phyloP scores from a whole-genome alignment of 2,797 vertebrate species.

The Nasua narica region DNA sequence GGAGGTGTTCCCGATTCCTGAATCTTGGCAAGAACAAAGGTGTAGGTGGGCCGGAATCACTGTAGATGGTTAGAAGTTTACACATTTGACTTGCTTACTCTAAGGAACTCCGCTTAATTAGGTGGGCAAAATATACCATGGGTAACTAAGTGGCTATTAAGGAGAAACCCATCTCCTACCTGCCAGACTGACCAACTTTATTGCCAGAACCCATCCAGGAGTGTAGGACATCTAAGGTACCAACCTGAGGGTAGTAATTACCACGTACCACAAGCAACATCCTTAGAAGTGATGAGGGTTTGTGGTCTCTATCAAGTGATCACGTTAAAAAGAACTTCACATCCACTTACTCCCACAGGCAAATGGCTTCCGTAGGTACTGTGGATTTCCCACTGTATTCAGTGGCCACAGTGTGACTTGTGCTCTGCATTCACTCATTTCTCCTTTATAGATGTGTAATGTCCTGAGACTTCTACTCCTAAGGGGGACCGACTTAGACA shows the following conservation, averaged over 20 bases:
- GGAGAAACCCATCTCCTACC: background rate
- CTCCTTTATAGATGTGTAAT: background rate
- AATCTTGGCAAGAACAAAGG: background rate
- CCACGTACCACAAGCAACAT: background rate
- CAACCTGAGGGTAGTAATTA: background rate
- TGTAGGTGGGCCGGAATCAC: background rate
- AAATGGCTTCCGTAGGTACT: background rate
- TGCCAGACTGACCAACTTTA: background rate
- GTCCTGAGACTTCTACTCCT: background rate
- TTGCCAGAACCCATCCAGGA: background rate
- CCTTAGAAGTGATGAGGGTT: background rate
- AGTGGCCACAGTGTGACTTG: background rate
- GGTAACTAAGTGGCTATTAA: background rate
- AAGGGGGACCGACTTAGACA: background rate
- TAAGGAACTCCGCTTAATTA: background rate
- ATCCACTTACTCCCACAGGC: background rate
- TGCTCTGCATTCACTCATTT: background rate
- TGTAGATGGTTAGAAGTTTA: background rate
- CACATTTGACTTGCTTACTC: background rate
- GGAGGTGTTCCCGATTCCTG: background rate
- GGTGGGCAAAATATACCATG: background rate
- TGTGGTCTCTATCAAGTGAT: background rate
- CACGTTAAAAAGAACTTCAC: background rate
- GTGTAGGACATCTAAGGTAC: background rate
- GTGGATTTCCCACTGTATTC: background rate